These are phyloP conservation scores for Lates calcarifer DNA, from an alignment of 2,113 vertebrate genomes.

Conservation along the genomic window DNA sequence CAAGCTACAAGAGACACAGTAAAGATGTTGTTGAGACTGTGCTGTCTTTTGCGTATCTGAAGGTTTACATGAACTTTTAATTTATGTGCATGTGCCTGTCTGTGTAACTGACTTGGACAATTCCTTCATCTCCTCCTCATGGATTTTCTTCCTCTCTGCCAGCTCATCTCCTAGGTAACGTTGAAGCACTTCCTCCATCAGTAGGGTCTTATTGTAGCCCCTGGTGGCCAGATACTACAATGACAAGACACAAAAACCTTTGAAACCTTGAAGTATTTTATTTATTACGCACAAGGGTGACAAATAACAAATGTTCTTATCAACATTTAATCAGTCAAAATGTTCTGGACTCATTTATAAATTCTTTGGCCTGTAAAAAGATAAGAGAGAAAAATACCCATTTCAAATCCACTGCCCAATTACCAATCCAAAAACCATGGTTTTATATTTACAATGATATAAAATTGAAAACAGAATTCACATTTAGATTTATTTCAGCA, in stretches of 20 bases:
- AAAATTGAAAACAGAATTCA: too few species aligned
- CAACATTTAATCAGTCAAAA: not conserved
- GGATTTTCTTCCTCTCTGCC: slow-evolving; percentile 91
- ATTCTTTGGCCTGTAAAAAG: not conserved
- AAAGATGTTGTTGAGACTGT: not conserved
- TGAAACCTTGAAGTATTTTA: not conserved
- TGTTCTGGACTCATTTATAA: not conserved
- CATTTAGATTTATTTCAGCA: not conserved
- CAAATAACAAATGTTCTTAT: not conserved
- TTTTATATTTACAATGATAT: not conserved
- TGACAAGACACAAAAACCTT: slow-evolving; percentile 11
- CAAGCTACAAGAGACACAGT: slow-evolving; percentile 81
- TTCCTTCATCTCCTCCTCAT: slow-evolving; percentile 94
- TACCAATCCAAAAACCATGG: not conserved
- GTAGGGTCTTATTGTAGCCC: slow-evolving; percentile 90
- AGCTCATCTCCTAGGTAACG: slow-evolving; percentile 90
- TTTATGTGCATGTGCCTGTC: not conserved
- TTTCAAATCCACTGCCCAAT: not conserved
- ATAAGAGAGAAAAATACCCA: not conserved
- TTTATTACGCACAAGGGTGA: too few species aligned
- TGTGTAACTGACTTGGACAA: slow-evolving; percentile 88
- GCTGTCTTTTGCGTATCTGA: not conserved
- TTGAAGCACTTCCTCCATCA: slow-evolving; percentile 92
- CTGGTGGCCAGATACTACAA: slow-evolving; percentile 91
- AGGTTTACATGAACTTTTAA: not conserved